Percentiles rank a stretch among this genome's conserved stretches.
These are phyloP conservation scores for Drosophila tristis DNA, from an alignment of 1,140 invertebrate genomes.

Conservation along the genomic window DNA sequence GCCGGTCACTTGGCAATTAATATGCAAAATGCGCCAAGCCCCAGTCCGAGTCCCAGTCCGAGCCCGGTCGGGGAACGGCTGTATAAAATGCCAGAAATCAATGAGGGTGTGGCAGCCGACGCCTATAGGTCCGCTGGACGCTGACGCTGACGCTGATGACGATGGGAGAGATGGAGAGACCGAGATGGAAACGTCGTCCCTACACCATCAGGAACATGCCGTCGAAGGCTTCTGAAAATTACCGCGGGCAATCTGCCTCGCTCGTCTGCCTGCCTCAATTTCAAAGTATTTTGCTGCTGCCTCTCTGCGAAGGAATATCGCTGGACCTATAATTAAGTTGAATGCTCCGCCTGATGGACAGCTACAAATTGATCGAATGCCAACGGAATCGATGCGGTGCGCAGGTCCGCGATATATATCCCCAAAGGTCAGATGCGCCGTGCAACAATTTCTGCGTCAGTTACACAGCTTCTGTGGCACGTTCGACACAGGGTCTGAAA, in stretches of 20 bases:
- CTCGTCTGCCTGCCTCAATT: slow-evolving; percentile 48
- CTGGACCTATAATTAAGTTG: slow-evolving; percentile 78
- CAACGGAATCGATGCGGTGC: slow-evolving; percentile 15
- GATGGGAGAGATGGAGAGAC: slow-evolving; percentile 31
- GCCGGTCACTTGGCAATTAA: slow-evolving; percentile 72
- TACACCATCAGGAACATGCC: slow-evolving; percentile 50
- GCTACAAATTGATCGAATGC: slow-evolving; percentile 79
- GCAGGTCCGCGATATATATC: background rate
- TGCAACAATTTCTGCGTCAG: slow-evolving; percentile 43
- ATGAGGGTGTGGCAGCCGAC: slow-evolving; percentile 73
- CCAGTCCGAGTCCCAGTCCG: slow-evolving; percentile 6
- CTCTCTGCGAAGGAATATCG: slow-evolving; percentile 55
- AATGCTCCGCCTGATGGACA: slow-evolving; percentile 67
- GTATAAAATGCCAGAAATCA: slow-evolving; percentile 73
- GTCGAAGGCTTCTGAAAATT: slow-evolving; percentile 79
- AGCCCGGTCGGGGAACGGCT: slow-evolving; percentile 9
- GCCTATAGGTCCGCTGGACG: slow-evolving; percentile 56
- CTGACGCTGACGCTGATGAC: slow-evolving; percentile 22
- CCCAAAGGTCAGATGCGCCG: slow-evolving; percentile 70
- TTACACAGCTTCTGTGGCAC: slow-evolving; percentile 73
- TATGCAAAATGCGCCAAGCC: slow-evolving; percentile 75
- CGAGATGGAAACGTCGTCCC: slow-evolving; percentile 2
- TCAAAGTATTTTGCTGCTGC: slow-evolving; percentile 40
- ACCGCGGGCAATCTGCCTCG: slow-evolving; percentile 65
- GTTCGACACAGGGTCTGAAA: slow-evolving; percentile 12